Percentiles rank a stretch among this genome's conserved stretches.
phyloP scores from a whole-genome alignment of 2,888 invertebrate genomes.

The Synergus laeviventris region DNA sequence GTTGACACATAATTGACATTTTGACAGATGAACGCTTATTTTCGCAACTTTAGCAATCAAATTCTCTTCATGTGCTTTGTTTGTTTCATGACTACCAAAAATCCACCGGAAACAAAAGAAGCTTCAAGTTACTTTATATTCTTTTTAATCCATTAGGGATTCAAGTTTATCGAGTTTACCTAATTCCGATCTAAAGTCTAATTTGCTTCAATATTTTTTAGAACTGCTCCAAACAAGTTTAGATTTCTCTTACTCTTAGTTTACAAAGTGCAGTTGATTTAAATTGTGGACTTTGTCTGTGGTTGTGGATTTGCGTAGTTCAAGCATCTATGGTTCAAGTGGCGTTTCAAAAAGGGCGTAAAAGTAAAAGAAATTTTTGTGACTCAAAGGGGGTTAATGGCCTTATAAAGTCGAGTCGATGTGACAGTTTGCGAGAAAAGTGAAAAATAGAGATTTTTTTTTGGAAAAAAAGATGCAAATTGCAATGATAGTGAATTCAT shows the following conservation, averaged over 20 bases:
- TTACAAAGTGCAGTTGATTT: background rate
- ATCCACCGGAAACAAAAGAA: background rate
- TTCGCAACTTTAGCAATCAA: background rate
- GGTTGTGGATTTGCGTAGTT: background rate
- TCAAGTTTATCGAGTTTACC: conserved; percentile 1
- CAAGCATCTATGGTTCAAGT: too few species aligned
- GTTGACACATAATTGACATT: conserved; percentile 5
- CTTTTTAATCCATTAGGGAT: background rate
- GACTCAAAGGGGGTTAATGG: conserved; percentile 26
- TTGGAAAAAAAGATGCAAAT: background rate
- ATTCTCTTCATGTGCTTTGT: background rate
- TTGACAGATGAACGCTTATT: conserved; percentile 28
- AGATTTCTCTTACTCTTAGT: background rate
- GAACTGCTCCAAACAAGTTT: background rate
- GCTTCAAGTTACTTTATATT: background rate
- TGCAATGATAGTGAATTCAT: too few species aligned
- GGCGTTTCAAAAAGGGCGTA: background rate
- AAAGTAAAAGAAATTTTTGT: conserved; percentile 28
- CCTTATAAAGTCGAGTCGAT: conserved; percentile 4
- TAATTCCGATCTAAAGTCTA: background rate
- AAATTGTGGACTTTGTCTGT: background rate
- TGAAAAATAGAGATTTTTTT: background rate
- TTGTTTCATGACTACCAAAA: background rate
- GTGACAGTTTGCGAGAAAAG: background rate
- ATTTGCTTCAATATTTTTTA: background rate